Percentiles rank a stretch among this genome's conserved stretches.
Conservation (phyloP, 2,888 invertebrate genomes). For the Harmothoe impar region DNA sequence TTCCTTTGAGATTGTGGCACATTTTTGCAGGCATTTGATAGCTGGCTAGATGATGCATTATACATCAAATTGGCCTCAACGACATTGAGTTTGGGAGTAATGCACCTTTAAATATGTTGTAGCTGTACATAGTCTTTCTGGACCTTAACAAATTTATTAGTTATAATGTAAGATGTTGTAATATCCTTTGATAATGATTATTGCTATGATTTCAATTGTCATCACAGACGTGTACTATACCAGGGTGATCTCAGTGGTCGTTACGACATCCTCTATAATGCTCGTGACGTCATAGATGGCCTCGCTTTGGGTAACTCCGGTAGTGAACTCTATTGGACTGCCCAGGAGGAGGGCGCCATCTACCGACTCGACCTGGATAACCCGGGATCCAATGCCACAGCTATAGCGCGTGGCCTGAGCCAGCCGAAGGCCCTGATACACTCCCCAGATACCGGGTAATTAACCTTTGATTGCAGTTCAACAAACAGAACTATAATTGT, state of each 20-base stretch:
- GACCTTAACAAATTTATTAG: no score
- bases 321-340: constrained; percentile 65
- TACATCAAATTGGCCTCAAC: no score
- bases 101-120: no score
- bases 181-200: no score
- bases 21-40: no score
- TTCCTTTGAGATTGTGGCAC: no score
- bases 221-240: not conserved
- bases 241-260: not conserved
- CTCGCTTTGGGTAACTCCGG: constrained; percentile 41
- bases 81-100: no score
- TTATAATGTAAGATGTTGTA: no score
- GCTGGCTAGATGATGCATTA: no score
- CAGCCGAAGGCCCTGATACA: constrained; percentile 16
- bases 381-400: not conserved
- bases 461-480: no score
- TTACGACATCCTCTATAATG: constrained; percentile 8
- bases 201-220: not conserved
- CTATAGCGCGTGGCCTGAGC: not conserved
- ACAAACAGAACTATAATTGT: no score
- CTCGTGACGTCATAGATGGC: constrained; percentile 65
- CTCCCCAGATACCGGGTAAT: not conserved
- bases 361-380: not conserved
- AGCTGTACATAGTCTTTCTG: no score
- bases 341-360: constrained; percentile 40